These are phyloP conservation scores for Sturnus vulgaris DNA, from an alignment of 2,113 vertebrate species.

Conservation along the genomic window DNA sequence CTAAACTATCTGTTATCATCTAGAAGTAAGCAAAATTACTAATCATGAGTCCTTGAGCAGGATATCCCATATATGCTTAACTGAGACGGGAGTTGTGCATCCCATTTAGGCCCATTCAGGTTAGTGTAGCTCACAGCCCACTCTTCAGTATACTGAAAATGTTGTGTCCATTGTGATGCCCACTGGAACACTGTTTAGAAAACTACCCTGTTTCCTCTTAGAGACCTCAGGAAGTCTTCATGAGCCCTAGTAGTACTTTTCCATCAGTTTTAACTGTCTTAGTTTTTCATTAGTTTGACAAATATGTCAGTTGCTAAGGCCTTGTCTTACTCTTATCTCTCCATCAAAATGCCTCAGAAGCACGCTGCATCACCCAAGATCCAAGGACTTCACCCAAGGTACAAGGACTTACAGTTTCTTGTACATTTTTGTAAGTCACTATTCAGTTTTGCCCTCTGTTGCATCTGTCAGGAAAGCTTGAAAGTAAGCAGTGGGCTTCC, in stretches of 20 bases:
- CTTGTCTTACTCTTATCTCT: not conserved
- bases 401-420: not conserved
- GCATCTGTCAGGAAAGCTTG: not conserved
- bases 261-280: not conserved
- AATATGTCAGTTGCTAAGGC: not conserved
- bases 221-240: not conserved
- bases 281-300: not conserved
- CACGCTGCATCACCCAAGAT: not conserved
- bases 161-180: not conserved
- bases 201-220: not conserved
- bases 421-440: fast-evolving
- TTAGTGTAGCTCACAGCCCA: not conserved
- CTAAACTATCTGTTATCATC: not conserved
- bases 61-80: not conserved
- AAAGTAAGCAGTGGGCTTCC: not conserved
- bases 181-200: not conserved
- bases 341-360: not conserved
- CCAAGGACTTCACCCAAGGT: not conserved
- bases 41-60: not conserved
- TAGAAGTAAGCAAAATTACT: not conserved
- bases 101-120: not conserved
- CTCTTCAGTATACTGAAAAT: not conserved
- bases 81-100: not conserved
- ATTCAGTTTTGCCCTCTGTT: not conserved
- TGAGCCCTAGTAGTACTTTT: not conserved